Conservation (phyloP, 2,888 invertebrate genomes). For the Listrodromus nycthemerus region DNA sequence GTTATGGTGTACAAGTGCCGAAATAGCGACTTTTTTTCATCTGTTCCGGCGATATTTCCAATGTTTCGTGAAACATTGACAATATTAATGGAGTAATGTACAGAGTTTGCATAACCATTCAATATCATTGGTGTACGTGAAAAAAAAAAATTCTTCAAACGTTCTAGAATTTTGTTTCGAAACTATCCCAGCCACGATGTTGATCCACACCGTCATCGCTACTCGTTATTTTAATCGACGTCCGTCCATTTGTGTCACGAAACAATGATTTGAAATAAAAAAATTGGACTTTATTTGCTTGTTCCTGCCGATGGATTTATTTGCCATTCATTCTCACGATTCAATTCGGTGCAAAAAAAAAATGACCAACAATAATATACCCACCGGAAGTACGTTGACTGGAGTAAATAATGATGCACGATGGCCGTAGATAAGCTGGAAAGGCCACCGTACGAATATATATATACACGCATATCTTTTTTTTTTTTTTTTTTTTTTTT, state of each 20-base stretch:
- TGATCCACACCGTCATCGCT: neutral
- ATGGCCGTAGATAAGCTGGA: constrained; percentile 25
- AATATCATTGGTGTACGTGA: too few species aligned
- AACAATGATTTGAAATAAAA: constrained; percentile 2
- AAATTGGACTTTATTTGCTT: neutral
- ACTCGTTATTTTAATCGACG: neutral
- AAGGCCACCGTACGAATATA: neutral
- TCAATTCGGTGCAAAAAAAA: neutral
- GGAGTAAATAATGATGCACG: constrained; percentile 34
- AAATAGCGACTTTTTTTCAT: too few species aligned
- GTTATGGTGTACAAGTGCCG: too few species aligned
- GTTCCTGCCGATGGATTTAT: constrained; percentile 17
- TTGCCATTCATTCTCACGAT: neutral
- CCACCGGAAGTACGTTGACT: constrained; percentile 29
- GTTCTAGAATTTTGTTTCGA: too few species aligned
- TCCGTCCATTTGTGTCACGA: neutral
- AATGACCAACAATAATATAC: constrained; percentile 19
- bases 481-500: constrained; percentile 32
- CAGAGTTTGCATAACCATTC: too few species aligned
- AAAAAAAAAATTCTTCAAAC: too few species aligned
- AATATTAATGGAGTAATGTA: too few species aligned
- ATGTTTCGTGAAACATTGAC: too few species aligned
- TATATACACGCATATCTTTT: too few species aligned
- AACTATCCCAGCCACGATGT: too few species aligned
- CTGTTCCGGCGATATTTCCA: too few species aligned